These are phyloP conservation scores for Drosophila basisetae DNA, from an alignment of 2,888 invertebrate species.

Conservation along the genomic window DNA sequence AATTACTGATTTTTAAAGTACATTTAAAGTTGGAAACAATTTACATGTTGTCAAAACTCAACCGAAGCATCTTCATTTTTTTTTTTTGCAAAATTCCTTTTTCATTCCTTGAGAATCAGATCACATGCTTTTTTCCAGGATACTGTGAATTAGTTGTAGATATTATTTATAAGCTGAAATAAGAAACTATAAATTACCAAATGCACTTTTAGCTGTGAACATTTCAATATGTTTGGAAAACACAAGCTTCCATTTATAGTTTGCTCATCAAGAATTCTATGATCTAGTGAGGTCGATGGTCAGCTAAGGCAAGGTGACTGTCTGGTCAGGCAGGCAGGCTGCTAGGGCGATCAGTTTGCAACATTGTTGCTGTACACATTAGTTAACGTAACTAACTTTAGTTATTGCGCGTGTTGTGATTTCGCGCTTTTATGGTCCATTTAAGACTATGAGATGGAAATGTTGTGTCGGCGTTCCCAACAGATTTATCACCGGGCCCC, in stretches of 20 bases:
- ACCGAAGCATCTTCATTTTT: not conserved
- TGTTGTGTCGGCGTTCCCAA: slow-evolving; percentile 79
- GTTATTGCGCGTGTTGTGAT: slow-evolving; percentile 80
- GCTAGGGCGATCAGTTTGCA: slow-evolving; percentile 38
- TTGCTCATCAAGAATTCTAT: slow-evolving; percentile 11
- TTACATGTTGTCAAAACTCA: not conserved
- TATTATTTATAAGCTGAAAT: not conserved
- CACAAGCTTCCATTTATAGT: not conserved
- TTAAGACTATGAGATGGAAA: slow-evolving; percentile 80
- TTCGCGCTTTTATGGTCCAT: slow-evolving; percentile 80
- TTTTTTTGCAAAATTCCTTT: not conserved
- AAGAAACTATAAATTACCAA: not conserved
- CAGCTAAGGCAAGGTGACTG: slow-evolving; percentile 1
- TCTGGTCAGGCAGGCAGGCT: not conserved
- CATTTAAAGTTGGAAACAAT: not conserved
- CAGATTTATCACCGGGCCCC: slow-evolving; percentile 78
- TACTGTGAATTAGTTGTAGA: not conserved
- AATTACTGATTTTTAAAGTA: not conserved
- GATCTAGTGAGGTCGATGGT: slow-evolving; percentile 1
- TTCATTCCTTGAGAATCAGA: too few relatives aligned
- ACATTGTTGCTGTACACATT: slow-evolving; percentile 72
- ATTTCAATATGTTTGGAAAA: not conserved
- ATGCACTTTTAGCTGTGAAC: not conserved
- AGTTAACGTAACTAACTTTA: slow-evolving; percentile 82
- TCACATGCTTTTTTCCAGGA: not conserved